These are phyloP conservation scores for Drosophila chauvacae DNA, from an alignment of 1,140 invertebrate species.

Conservation along the genomic window DNA sequence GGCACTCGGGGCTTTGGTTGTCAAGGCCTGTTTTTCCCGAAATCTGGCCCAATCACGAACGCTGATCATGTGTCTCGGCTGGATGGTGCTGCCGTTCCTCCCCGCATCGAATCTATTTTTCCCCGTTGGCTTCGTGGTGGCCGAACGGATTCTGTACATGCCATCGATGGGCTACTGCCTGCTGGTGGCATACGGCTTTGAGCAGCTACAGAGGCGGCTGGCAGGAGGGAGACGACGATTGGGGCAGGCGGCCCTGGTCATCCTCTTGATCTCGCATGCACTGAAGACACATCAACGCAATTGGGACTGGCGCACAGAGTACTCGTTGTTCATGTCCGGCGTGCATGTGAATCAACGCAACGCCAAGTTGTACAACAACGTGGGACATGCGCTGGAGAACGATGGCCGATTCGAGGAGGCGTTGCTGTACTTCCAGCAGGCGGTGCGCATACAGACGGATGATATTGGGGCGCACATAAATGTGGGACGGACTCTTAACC, in stretches of 20 bases:
- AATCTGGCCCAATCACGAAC: slow-evolving; percentile 87
- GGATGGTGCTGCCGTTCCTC: slow-evolving; percentile 95
- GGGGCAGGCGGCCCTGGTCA: slow-evolving; percentile 86
- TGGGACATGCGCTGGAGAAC: slow-evolving; percentile 96
- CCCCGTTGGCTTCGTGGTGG: slow-evolving; percentile 98
- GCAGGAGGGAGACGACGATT: slow-evolving; percentile 7
- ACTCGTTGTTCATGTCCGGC: slow-evolving; percentile 96
- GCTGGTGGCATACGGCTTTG: slow-evolving; percentile 93
- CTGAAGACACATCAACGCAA: slow-evolving; percentile 94
- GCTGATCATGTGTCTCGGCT: slow-evolving; percentile 93
- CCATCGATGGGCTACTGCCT: slow-evolving; percentile 99
- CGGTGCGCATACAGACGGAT: slow-evolving; percentile 96
- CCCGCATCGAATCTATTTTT: slow-evolving; percentile 99
- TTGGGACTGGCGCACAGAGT: slow-evolving; percentile 96
- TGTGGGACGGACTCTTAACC: slow-evolving; percentile 96
- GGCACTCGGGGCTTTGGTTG: slow-evolving; percentile 85
- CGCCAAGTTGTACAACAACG: slow-evolving; percentile 98
- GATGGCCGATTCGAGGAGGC: slow-evolving; percentile 93
- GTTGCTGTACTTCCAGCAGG: slow-evolving; percentile 95
- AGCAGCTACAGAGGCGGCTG: slow-evolving; percentile 72
- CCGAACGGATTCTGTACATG: slow-evolving; percentile 97
- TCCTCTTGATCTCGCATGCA: slow-evolving; percentile 90
- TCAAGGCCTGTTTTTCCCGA: slow-evolving; percentile 58
- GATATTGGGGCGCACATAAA: slow-evolving; percentile 99
- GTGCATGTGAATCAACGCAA: slow-evolving; percentile 95